Percentiles rank a stretch among this genome's conserved stretches.
These are phyloP conservation scores for Leptodactylus fallax DNA, from an alignment of 2,797 vertebrate genomes.

Conservation along the genomic window DNA sequence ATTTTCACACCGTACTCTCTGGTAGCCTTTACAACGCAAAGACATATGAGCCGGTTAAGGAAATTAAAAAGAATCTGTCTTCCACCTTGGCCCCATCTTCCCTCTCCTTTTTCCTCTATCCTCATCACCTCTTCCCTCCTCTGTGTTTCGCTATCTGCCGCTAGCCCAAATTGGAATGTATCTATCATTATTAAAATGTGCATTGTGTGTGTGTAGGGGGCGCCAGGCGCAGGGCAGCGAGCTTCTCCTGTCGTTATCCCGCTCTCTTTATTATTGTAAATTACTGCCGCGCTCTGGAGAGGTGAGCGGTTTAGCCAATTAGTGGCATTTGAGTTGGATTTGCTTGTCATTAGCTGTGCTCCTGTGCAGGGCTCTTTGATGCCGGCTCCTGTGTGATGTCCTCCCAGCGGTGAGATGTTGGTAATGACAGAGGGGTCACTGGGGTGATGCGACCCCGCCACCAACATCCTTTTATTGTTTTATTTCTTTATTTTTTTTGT, in stretches of 20 bases:
- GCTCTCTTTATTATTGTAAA: constrained; percentile 83
- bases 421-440: constrained; percentile 84
- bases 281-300: constrained; percentile 86
- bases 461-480: constrained; percentile 62
- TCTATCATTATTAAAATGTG: constrained; percentile 84
- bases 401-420: constrained; percentile 81
- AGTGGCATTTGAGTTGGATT: constrained; percentile 87
- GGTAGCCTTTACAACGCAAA: background rate
- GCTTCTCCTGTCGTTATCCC: constrained; percentile 74
- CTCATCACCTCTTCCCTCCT: constrained; percentile 44
- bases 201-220: constrained; percentile 67
- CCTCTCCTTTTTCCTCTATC: background rate
- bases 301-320: constrained; percentile 86
- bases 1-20: background rate
- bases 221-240: constrained; percentile 78
- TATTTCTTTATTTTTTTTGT: constrained; percentile 55
- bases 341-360: constrained; percentile 86
- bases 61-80: background rate
- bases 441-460: constrained; percentile 78
- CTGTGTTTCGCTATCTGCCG: constrained; percentile 64
- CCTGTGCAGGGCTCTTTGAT: constrained; percentile 74
- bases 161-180: constrained; percentile 77
- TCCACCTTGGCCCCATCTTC: constrained; percentile 20
- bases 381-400: constrained; percentile 82
- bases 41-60: background rate